A percentile compares a stretch with the other conserved stretches of the same genome.
phyloP scores from a whole-genome alignment of 2,113 vertebrate genomes.

The Athene cunicularia region DNA sequence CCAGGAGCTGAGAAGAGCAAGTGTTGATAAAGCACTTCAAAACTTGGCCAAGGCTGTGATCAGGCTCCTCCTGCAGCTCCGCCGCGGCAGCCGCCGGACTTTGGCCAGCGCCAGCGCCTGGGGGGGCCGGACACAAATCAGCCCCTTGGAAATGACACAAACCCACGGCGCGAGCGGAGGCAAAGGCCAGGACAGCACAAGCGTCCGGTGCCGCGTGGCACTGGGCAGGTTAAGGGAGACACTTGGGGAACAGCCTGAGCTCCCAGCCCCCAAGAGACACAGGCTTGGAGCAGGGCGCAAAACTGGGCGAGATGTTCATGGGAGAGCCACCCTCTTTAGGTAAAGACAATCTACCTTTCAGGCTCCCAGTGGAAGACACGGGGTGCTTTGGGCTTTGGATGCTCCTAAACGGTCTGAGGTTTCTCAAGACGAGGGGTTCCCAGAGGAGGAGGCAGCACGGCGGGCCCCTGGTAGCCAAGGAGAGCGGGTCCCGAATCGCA shows the following conservation, averaged over 20 bases:
- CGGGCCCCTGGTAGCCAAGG: rapidly evolving
- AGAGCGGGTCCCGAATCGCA: neutral
- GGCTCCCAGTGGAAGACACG: rapidly evolving
- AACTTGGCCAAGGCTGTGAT: neutral
- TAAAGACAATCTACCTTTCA: neutral
- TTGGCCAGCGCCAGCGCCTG: neutral
- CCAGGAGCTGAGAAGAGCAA: neutral
- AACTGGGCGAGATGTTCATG: neutral
- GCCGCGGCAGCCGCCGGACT: rapidly evolving
- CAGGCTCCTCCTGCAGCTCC: neutral
- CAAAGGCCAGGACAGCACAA: neutral
- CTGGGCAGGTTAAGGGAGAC: neutral
- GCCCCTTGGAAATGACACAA: neutral
- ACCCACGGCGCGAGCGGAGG: rapidly evolving
- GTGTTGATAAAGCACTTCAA: neutral
- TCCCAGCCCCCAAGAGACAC: rapidly evolving
- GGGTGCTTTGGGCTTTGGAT: neutral
- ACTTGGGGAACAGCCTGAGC: neutral
- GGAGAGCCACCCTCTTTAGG: neutral
- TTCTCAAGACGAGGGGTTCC: neutral
- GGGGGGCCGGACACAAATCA: rapidly evolving
- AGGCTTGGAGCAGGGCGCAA: too few species aligned
- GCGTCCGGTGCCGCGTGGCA: rapidly evolving
- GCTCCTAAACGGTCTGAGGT: neutral
- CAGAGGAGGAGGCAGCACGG: neutral